Conservation (phyloP, 30 jellyfish, hydroid and myxozoan species). For the Aurelia aurita region DNA sequence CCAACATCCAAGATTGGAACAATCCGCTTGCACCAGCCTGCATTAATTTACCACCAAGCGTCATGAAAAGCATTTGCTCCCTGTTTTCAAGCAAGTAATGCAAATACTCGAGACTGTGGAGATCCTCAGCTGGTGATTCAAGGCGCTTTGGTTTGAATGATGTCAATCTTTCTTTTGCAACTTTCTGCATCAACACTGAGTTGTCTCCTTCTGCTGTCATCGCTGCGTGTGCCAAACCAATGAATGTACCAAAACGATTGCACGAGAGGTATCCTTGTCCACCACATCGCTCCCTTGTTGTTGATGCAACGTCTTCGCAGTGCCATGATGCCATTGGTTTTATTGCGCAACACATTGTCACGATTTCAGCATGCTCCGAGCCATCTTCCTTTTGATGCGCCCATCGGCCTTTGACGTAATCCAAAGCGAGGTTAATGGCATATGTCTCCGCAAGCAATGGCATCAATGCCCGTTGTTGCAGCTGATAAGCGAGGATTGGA, state of each 20-base stretch:
- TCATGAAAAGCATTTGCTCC: slow-evolving; percentile 71
- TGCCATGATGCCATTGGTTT: slow-evolving; percentile 96
- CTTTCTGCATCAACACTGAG: slow-evolving; percentile 92
- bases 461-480: slow-evolving; percentile 89
- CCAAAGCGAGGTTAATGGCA: slow-evolving; percentile 80
- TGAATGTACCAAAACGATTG: slow-evolving; percentile 85
- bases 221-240: slow-evolving; percentile 90
- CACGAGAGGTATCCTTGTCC: slow-evolving; percentile 95
- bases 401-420: slow-evolving; percentile 92
- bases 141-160: slow-evolving; percentile 63
- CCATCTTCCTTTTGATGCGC: slow-evolving; percentile 89
- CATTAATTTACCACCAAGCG: slow-evolving; percentile 77
- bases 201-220: slow-evolving; percentile 97
- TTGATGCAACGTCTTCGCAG: slow-evolving; percentile 88
- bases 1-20: slow-evolving; percentile 90
- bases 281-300: slow-evolving; percentile 93
- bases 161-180: slow-evolving; percentile 87
- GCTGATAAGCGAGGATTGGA: slow-evolving; percentile 83
- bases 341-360: slow-evolving; percentile 94
- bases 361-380: slow-evolving; percentile 84
- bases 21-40: slow-evolving; percentile 78
- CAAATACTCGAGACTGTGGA: slow-evolving; percentile 62
- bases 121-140: slow-evolving; percentile 72
- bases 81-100: slow-evolving; percentile 84
- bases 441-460: slow-evolving; percentile 89